phyloP scores from a whole-genome alignment of 2,797 vertebrate genomes.

The Iguana delicatissima region DNA sequence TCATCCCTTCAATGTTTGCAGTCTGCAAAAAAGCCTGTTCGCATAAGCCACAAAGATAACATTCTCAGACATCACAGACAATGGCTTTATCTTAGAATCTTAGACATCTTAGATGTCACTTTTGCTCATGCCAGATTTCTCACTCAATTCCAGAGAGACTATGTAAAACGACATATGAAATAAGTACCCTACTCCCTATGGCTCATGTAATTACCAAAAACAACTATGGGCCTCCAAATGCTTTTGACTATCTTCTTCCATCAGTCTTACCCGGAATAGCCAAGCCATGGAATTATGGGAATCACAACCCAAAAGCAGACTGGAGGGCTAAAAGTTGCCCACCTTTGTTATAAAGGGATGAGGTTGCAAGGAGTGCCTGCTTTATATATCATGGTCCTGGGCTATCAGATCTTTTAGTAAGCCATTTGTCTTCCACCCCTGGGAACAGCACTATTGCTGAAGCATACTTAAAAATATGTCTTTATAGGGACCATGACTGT shows the following conservation, averaged over 20 bases:
- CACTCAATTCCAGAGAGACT: not conserved
- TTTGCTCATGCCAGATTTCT: not conserved
- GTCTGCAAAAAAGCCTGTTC: not conserved
- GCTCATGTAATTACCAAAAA: rapidly evolving
- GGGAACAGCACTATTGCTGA: not conserved
- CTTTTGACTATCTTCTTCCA: not conserved
- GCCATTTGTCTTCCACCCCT: not conserved
- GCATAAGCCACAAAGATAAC: not conserved
- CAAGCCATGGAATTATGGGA: not conserved
- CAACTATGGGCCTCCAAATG: not conserved
- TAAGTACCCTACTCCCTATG: not conserved
- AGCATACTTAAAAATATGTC: not conserved
- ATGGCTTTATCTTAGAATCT: not conserved
- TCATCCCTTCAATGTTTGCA: not conserved
- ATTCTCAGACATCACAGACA: too few species aligned
- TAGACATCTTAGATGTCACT: too few species aligned
- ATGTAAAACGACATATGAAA: not conserved
- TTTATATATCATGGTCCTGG: not conserved
- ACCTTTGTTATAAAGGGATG: not conserved
- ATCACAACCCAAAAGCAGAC: not conserved
- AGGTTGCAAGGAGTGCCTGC: not conserved
- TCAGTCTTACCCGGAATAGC: not conserved
- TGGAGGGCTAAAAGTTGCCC: not conserved
- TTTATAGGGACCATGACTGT: not conserved
- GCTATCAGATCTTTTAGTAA: not conserved